A percentile compares a stretch with the other conserved stretches of the same genome.
Evolutionary conservation across 2,888 invertebrate genomes (phyloP).

Genomic region (Calliscelio sp.): DNA sequence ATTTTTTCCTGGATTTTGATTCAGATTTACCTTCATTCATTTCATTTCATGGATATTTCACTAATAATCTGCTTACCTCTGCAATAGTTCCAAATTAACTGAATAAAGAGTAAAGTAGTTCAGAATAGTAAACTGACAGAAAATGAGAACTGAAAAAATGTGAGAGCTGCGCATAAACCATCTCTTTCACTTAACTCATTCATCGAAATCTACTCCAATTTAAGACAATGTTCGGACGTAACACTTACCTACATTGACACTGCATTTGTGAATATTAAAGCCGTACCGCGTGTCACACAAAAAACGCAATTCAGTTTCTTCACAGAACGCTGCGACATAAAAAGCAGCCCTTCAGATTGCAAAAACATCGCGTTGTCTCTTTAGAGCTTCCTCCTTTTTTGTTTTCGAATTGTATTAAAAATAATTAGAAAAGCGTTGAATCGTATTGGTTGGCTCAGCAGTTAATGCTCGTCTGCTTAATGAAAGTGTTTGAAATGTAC

Average conservation of each 20-base stretch:
- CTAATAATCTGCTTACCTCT: too few relatives aligned
- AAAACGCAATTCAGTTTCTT: conserved; percentile 42
- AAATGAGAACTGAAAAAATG: too few relatives aligned
- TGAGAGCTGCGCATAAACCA: too few relatives aligned
- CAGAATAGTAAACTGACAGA: too few relatives aligned
- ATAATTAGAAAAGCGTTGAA: conserved; percentile 44
- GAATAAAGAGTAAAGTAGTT: too few relatives aligned
- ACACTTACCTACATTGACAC: conserved; percentile 53
- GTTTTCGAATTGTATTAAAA: conserved; percentile 43
- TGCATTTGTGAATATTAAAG: conserved; percentile 45
- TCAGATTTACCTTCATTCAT: too few relatives aligned
- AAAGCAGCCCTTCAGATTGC: conserved; percentile 10
- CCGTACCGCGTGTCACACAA: conserved; percentile 11
- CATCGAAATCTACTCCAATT: conserved; percentile 10
- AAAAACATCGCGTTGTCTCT: conserved; percentile 17
- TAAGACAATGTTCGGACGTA: conserved; percentile 18
- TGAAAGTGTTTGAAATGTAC: conserved; percentile 65
- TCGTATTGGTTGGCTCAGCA: conserved; percentile 60
- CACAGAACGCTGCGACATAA: background rate
- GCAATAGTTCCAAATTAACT: too few relatives aligned
- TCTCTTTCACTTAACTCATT: too few relatives aligned
- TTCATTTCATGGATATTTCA: too few relatives aligned
- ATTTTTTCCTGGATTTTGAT: too few relatives aligned
- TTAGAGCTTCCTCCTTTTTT: background rate
- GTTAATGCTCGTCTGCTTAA: conserved; percentile 61